Evolutionary conservation across 2,113 vertebrate genomes (phyloP).

Genomic region (Speoplatyrhinus poulsoni): DNA sequence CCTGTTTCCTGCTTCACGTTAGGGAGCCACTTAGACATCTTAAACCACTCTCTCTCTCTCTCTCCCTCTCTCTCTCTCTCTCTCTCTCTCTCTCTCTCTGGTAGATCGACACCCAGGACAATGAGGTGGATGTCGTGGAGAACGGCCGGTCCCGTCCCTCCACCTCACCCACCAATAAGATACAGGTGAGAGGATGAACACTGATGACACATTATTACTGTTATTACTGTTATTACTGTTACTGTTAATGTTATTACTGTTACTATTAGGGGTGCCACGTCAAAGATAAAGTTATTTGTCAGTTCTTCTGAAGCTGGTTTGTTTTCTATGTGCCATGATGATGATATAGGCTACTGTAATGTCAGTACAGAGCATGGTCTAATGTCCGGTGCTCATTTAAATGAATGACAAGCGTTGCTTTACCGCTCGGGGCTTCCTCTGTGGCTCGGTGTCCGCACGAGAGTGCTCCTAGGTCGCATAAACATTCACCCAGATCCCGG

Average conservation of each 20-base stretch:
- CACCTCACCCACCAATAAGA: constrained; percentile 80
- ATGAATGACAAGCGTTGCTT: too few species aligned
- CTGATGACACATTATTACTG: neutral
- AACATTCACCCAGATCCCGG: too few species aligned
- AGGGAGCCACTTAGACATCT: neutral
- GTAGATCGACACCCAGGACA: constrained; percentile 93
- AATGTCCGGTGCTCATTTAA: too few species aligned
- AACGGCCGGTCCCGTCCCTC: constrained; percentile 83
- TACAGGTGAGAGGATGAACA: constrained; percentile 74
- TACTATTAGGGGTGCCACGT: too few species aligned
- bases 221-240: neutral
- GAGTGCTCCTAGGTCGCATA: too few species aligned
- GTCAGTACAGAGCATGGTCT: too few species aligned
- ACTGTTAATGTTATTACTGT: neutral
- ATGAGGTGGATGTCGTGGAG: constrained; percentile 80
- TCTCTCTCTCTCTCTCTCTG: constrained; percentile 10
- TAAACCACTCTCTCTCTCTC: neutral
- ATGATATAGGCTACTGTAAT: too few species aligned
- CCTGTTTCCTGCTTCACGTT: neutral
- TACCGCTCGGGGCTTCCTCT: too few species aligned
- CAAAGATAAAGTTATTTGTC: too few species aligned
- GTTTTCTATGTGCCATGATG: too few species aligned
- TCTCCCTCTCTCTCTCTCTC: neutral
- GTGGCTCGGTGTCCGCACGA: too few species aligned
- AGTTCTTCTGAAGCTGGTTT: too few species aligned